Base-by-base conservation (phyloP, 2,888 invertebrate species). In the Malacosoma neustria region DNA sequence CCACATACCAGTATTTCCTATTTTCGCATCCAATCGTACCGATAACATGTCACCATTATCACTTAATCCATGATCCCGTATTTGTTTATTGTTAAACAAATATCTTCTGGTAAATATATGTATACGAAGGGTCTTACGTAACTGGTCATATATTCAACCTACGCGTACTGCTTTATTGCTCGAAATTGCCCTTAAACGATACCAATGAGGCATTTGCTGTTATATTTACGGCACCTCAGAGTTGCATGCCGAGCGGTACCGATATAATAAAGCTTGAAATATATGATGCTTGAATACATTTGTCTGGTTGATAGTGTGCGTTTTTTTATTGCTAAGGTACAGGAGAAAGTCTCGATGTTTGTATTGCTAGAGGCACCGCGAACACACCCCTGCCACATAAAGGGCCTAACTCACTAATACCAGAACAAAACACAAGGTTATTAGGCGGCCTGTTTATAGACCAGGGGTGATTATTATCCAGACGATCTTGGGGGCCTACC, bases 111-210 rank as follows among this genome's bases (percentile, higher is more conserved):
- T n/a, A n/a, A n/a, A n/a, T n/a, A n/a, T n/a, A n/a, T n/a, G n/a
- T n/a, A n/a, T n/a, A n/a, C n/a, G n/a, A n/a, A n/a, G 53, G 79
- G 56, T 72, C 76, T 54, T 40, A 36, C 22, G 45, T 48, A 46
- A 48, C 53, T 75, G 75, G 77, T 61, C 61, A 53, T 54, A 65
- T 69, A 55, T 53, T 45, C 66, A 46, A 57, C 84, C 84, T 74
- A 84, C 84, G 76, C 76, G 54, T 51, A 49, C 62, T 68, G 65
- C 74, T 82, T 84, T 84, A 85, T 84, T 80, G 81, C 73, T 61
- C 65, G 61, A 71, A 84, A 84, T 85, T 84, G 80, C 72, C 61
- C 72, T 74, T 85, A 85, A 84, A 84, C 74, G 82, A 68, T 84
- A 73, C 77, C 80, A 81, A 80, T 80, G 81, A 79, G 73, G 61